Base-by-base conservation (phyloP, 2,888 invertebrate genomes). In the Pyrgus malvae region DNA sequence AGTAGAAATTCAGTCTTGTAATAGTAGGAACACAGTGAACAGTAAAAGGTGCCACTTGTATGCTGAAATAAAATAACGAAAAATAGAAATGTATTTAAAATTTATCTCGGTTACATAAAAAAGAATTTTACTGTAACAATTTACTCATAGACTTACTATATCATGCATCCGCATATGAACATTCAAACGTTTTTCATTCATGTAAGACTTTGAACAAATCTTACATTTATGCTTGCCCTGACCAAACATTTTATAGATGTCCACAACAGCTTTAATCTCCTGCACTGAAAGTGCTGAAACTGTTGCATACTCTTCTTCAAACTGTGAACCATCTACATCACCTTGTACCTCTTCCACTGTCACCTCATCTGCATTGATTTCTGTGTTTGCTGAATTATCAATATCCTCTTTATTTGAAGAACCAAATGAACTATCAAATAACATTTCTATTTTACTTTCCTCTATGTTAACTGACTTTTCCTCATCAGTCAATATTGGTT, bases 121-220 rank as follows among this genome's bases (percentile, higher is more conserved):
- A 23, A 11, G 4, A 33, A n/a, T n/a, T n/a, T n/a, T n/a, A n/a
- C n/a, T n/a, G n/a, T n/a, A n/a, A n/a, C n/a, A n/a, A n/a, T n/a
- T n/a, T n/a, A n/a, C n/a, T n/a, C n/a, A n/a, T 12, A 25, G 14
- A 53, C 62, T 70, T 66, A 85, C 89, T 76, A 73, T 78, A 64
- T 86, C 82, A 77, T 89, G 89, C 82, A 85, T 86, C 14, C 85
- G 69, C 61, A 69, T 69, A 66, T 89, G 89, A 14, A 68, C 49
- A 11, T 70, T 74, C 45, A 80, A 63, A 9, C 77, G 68, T 17
- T 71, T 70, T 17, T 80, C 77, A 67, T 66, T 78, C 40, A 66
- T 65, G 62, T 76, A 84, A 3, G 70, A 59, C 38, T 78, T 82
- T n/a, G 69, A 68, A 58, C 89, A 89, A 17, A 74, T 58, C 8